These are phyloP conservation scores for Hippocampus mohnikei DNA, from an alignment of 2,113 vertebrate species.

Conservation along the genomic window DNA sequence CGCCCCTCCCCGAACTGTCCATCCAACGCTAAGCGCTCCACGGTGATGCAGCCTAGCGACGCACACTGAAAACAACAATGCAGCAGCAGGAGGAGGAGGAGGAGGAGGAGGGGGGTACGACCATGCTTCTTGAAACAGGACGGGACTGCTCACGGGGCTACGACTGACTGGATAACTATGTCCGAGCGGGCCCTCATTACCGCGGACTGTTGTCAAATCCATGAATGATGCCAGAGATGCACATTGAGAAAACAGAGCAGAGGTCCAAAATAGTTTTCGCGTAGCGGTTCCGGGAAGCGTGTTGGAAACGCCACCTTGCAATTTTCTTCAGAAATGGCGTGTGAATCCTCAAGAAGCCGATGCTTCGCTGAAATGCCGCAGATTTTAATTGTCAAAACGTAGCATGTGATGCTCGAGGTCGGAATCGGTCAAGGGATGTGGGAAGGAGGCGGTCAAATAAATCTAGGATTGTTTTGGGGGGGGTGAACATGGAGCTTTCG, in stretches of 20 bases:
- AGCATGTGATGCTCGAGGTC: too few species aligned
- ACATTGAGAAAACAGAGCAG: neutral
- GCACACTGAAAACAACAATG: slow-evolving; percentile 23
- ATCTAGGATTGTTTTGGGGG: neutral
- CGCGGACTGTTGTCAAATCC: slow-evolving; percentile 23
- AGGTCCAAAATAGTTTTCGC: neutral
- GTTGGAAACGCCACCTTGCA: neutral
- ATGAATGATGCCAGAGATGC: slow-evolving; percentile 4
- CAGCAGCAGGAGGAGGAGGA: slow-evolving; percentile 31
- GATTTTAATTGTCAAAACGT: too few species aligned
- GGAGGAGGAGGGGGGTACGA: slow-evolving; percentile 16
- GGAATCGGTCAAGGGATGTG: too few species aligned
- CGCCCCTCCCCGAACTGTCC: slow-evolving; percentile 32
- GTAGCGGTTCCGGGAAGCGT: neutral
- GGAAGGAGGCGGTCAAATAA: too few species aligned
- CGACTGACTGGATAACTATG: slow-evolving; percentile 57
- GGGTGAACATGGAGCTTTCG: too few species aligned
- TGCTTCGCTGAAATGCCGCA: too few species aligned
- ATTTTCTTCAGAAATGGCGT: too few species aligned
- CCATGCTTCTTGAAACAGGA: slow-evolving; percentile 1
- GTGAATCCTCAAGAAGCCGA: too few species aligned
- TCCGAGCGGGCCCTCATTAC: slow-evolving; percentile 44
- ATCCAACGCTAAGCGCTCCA: slow-evolving; percentile 25
- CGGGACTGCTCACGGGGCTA: slow-evolving; percentile 30
- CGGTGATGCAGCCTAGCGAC: slow-evolving; percentile 30